phyloP scores from a whole-genome alignment of 2,113 vertebrate species.

The Rafetus swinhoei region DNA sequence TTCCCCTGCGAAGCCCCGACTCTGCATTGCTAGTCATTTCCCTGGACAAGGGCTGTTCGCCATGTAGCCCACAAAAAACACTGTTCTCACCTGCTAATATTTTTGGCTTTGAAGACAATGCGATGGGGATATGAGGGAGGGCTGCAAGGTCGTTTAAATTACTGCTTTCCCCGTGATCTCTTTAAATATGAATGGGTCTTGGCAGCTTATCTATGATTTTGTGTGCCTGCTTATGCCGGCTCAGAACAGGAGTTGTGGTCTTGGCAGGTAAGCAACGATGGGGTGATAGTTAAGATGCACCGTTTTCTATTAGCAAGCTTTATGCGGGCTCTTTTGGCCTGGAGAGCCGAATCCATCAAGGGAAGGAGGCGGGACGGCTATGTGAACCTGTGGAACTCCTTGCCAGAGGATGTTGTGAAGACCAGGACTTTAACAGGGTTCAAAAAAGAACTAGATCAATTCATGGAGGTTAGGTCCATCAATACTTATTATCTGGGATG shows the following conservation, averaged over 20 bases:
- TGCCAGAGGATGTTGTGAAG: no score
- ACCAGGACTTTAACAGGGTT: no score
- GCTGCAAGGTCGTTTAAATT: neutral
- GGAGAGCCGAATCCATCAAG: neutral
- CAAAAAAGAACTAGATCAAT: no score
- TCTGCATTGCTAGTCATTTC: neutral
- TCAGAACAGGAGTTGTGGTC: neutral
- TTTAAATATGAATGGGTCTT: neutral
- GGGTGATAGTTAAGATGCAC: neutral
- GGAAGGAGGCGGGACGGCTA: neutral
- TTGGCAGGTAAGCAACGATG: neutral
- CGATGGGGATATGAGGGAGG: neutral
- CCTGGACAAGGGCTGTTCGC: neutral
- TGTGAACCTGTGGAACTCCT: no score
- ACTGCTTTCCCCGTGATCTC: neutral
- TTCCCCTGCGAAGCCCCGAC: neutral
- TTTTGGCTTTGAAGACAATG: neutral
- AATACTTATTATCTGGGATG: no score
- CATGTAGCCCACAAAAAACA: neutral
- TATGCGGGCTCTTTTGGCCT: neutral
- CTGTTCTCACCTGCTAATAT: accelerated
- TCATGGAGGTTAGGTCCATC: no score
- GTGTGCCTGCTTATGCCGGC: neutral
- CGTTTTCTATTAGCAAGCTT: neutral
- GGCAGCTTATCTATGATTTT: accelerated